Conservation (phyloP, 2,113 vertebrate genomes). For the Grantiella picta region DNA sequence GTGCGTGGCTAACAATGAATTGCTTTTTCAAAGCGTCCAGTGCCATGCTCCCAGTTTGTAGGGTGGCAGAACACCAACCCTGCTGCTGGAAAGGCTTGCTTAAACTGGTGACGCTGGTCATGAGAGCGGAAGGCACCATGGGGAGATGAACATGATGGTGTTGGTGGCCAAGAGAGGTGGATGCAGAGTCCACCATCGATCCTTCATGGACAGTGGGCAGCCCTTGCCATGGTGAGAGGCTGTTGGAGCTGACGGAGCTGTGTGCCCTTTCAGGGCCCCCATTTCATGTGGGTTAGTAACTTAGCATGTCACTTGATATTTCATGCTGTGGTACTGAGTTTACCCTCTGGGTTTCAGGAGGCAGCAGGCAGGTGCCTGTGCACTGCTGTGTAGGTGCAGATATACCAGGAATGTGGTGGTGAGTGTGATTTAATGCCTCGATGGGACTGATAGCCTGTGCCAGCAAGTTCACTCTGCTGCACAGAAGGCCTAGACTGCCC, state of each 20-base stretch:
- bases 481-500: background rate
- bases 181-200: background rate
- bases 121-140: background rate
- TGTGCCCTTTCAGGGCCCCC: background rate
- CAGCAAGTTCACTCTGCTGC: background rate
- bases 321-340: background rate
- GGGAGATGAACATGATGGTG: background rate
- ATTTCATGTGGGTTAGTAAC: background rate
- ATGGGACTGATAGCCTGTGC: background rate
- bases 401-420: background rate
- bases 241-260: background rate
- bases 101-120: background rate
- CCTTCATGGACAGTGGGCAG: rapidly evolving
- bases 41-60: rapidly evolving
- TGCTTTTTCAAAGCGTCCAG: background rate
- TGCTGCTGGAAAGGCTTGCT: background rate
- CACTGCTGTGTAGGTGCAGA: rapidly evolving
- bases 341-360: background rate
- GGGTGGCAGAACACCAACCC: background rate
- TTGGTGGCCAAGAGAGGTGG: background rate
- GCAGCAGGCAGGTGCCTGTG: background rate
- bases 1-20: rapidly evolving
- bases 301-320: background rate
- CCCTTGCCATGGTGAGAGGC: rapidly evolving
- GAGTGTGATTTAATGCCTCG: background rate